Percentiles rank a stretch among this genome's conserved stretches.
Evolutionary conservation across 2,113 vertebrate species (phyloP).

Genomic region (Tetrao urogallus): DNA sequence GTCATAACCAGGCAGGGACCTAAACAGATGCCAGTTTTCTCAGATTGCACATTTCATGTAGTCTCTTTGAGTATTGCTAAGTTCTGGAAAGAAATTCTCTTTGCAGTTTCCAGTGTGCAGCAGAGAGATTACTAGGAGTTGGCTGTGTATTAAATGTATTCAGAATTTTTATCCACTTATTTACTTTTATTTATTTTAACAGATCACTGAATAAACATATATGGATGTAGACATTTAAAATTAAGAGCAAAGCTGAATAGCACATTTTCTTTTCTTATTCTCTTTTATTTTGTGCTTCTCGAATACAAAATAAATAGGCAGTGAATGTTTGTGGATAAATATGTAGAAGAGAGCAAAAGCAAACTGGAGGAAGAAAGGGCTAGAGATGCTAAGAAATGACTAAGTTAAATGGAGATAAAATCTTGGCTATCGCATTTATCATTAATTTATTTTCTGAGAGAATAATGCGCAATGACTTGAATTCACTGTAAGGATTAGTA

Average conservation of each 20-base stretch:
- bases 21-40: neutral
- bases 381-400: neutral
- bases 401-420: neutral
- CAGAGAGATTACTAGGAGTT: neutral
- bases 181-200: neutral
- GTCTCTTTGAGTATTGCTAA: neutral
- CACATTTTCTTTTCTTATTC: neutral
- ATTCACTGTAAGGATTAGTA: neutral
- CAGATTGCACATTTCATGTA: neutral
- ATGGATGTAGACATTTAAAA: neutral
- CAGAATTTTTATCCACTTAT: neutral
- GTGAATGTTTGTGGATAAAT: neutral
- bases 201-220: neutral
- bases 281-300: neutral
- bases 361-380: neutral
- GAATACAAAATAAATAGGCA: neutral
- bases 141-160: neutral
- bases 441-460: neutral
- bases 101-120: neutral
- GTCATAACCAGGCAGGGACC: neutral
- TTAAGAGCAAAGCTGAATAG: neutral
- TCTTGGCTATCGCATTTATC: neutral
- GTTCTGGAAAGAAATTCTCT: neutral
- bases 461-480: neutral
- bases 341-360: neutral